Base-by-base conservation (phyloP, 37 sponge, comb jelly and placozoan species). In the Bolinopsis microptera region DNA sequence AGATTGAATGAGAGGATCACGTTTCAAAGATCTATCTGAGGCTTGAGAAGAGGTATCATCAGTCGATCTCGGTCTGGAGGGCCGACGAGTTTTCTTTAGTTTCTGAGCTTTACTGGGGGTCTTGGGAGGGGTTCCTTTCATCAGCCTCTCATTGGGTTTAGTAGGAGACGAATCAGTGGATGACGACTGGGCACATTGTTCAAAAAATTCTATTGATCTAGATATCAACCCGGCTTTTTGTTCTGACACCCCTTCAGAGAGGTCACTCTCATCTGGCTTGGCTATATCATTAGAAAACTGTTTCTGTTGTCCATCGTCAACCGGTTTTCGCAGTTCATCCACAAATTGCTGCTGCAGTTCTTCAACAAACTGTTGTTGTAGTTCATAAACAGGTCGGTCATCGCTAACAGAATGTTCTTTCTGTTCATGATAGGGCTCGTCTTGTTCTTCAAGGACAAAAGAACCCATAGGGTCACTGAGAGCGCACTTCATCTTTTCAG, bases 381-480 rank as follows among this genome's bases (percentile, higher is more conserved):
- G 9, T 48, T 48, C 61, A 48, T 13, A 48, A 48, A 13, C 13
- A 48, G 13, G 5, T 5, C 9, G 61, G 5, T 48, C 61, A 48
- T 48, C 13, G 61, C 9, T n/a, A n/a, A n/a, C n/a, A n/a, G n/a
- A n/a, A n/a, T n/a, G n/a, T n/a, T n/a, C 9, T 48, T 48, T 48
- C 9, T 48, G 13, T 48, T 48, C 61, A 5, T 48, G 61, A 48
- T 13, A n/a, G n/a, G n/a, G 9, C 61, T 48, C 13, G 5, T 13
- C 61, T 13, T 48, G 9, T 48, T 48, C 61, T 48, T 48, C 61
- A 48, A 48, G 61, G 13, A 48, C 61, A 13, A 48, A 48, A 48
- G 61, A 48, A 39, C 90, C 90, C 90, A 86, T 35, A 41, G 90
- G 90, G 61, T 86, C 90, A n/a, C 61, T 86, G 25, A 86, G 48